phyloP scores from a whole-genome alignment of 2,888 invertebrate genomes.

The Stegana nigrithorax region DNA sequence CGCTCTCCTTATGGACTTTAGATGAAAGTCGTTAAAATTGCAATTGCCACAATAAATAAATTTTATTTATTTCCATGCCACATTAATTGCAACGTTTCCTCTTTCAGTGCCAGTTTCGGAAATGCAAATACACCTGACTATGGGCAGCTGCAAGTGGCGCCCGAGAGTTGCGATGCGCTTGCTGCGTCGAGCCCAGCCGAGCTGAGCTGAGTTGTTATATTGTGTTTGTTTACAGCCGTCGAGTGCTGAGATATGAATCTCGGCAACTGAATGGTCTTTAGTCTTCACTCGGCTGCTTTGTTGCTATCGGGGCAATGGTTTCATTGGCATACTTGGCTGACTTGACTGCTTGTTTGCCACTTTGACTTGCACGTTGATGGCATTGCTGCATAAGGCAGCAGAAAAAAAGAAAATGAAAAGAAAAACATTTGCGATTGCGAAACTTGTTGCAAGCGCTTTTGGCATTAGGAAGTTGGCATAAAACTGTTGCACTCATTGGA shows the following conservation, averaged over 20 bases:
- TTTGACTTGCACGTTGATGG: no score
- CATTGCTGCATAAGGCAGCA: no score
- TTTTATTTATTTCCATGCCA: constrained; percentile 35
- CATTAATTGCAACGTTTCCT: neutral
- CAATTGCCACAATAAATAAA: constrained; percentile 53
- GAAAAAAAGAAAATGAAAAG: no score
- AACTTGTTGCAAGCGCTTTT: constrained; percentile 47
- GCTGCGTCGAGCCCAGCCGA: no score
- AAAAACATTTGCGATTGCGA: constrained; percentile 40
- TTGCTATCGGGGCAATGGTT: constrained; percentile 7
- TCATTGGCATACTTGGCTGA: neutral
- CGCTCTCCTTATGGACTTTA: no score
- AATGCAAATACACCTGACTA: constrained; percentile 5
- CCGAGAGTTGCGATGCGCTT: no score
- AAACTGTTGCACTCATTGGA: constrained; percentile 60
- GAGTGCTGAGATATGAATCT: constrained; percentile 45
- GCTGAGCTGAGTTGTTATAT: no score
- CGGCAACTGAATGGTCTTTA: constrained; percentile 5
- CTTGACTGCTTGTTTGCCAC: constrained; percentile 33
- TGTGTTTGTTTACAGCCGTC: no score
- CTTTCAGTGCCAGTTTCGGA: neutral
- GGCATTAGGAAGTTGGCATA: constrained; percentile 63
- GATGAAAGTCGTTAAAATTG: constrained; percentile 31
- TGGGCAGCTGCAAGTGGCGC: neutral
- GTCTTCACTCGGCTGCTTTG: neutral